These are phyloP conservation scores for Protophormia terraenovae DNA, from an alignment of 2,888 invertebrate genomes.

Conservation along the genomic window DNA sequence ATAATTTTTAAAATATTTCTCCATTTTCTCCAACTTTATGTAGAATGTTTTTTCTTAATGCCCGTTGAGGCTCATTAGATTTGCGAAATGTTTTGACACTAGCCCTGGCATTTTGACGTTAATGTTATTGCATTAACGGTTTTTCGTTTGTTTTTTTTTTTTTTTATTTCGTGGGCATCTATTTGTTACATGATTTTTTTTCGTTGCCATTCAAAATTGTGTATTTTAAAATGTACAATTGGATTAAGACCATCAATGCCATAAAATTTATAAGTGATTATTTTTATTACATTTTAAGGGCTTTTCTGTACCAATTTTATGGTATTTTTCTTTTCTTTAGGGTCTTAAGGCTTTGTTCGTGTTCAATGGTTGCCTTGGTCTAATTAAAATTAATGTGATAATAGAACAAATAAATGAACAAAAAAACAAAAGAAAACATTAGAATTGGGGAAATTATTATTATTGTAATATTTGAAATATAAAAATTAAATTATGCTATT, in stretches of 20 bases:
- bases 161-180: conserved; percentile 1
- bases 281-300: conserved; percentile 70
- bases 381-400: conserved; percentile 69
- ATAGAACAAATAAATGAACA: conserved; percentile 16
- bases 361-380: conserved; percentile 35
- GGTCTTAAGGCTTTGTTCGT: conserved; percentile 27
- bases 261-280: conserved; percentile 68
- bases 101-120: conserved; percentile 68
- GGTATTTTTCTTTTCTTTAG: conserved; percentile 17
- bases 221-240: conserved; percentile 64
- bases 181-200: conserved; percentile 14
- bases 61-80: conserved; percentile 81
- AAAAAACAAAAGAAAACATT: not conserved
- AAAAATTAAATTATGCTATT: conserved; percentile 37
- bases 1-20: conserved; percentile 7
- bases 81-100: conserved; percentile 78
- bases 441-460: conserved; percentile 5
- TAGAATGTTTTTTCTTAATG: conserved; percentile 72
- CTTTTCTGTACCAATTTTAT: conserved; percentile 53
- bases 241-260: conserved; percentile 70
- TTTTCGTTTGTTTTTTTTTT: not conserved
- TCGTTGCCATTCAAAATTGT: conserved; percentile 15
- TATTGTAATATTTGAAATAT: conserved; percentile 16
- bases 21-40: not conserved
- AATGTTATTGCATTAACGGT: conserved; percentile 69